These are phyloP conservation scores for Umimayanthus chanpuru DNA, from an alignment of 92 coral and sea anemone genomes.

Conservation along the genomic window DNA sequence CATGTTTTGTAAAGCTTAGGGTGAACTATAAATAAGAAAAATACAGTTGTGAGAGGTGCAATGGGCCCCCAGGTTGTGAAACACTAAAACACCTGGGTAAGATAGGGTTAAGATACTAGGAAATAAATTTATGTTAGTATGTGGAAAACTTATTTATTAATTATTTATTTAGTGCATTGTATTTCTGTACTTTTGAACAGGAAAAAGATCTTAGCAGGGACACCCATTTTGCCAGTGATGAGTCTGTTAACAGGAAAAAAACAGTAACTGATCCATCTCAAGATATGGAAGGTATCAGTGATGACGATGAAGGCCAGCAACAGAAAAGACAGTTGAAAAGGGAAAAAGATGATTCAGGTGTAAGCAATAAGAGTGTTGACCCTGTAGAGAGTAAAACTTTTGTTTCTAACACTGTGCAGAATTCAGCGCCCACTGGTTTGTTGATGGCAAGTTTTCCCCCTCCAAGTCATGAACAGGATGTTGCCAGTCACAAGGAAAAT, in stretches of 20 bases:
- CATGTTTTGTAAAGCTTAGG: too few species aligned
- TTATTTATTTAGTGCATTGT: background rate
- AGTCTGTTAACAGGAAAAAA: background rate
- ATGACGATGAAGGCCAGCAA: background rate
- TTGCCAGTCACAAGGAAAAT: background rate
- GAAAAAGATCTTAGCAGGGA: conserved; percentile 28
- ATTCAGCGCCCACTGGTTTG: background rate
- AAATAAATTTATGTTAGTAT: too few species aligned
- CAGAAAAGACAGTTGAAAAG: background rate
- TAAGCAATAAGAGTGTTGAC: background rate
- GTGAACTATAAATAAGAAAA: too few species aligned
- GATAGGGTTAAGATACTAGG: too few species aligned
- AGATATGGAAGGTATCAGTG: background rate
- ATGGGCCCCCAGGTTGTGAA: too few species aligned
- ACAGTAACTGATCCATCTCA: background rate
- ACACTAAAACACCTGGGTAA: too few species aligned
- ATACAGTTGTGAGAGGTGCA: too few species aligned
- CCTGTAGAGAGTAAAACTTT: conserved; percentile 3
- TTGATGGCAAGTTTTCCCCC: background rate
- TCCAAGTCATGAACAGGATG: background rate
- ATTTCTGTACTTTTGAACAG: background rate
- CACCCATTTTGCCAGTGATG: background rate
- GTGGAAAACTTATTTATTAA: too few species aligned
- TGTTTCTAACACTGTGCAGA: background rate
- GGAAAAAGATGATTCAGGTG: background rate